Evolutionary conservation across 2,888 invertebrate species (phyloP).

Genomic region (Chrysolina haemoptera): DNA sequence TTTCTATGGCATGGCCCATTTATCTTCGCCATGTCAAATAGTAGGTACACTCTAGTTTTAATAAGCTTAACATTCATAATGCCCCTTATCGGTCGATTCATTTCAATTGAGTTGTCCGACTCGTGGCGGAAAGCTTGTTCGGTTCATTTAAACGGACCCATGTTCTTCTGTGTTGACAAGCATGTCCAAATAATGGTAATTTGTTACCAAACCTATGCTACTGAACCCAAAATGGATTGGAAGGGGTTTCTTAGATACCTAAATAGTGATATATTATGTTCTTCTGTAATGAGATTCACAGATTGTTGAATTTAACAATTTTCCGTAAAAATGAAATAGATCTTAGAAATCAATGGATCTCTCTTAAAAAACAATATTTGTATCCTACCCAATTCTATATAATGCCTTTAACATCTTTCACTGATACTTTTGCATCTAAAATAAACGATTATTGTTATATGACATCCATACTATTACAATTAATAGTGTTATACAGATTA

Average conservation of each 20-base stretch:
- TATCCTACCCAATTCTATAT: no score
- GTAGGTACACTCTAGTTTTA: background rate
- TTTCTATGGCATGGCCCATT: background rate
- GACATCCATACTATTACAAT: no score
- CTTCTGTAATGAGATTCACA: no score
- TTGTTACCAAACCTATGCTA: constrained; percentile 33
- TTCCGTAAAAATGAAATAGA: no score
- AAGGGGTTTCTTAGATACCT: background rate
- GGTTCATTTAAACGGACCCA: constrained; percentile 31
- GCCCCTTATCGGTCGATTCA: constrained; percentile 36
- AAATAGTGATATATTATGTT: no score
- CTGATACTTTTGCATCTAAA: no score
- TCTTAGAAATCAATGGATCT: no score
- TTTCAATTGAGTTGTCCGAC: constrained; percentile 38
- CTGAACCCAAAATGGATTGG: constrained; percentile 29
- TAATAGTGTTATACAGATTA: no score
- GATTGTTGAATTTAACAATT: no score
- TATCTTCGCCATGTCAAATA: background rate
- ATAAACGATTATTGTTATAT: no score
- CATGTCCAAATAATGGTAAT: constrained; percentile 57
- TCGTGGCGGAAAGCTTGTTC: constrained; percentile 34
- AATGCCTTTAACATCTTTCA: no score
- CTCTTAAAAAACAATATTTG: no score
- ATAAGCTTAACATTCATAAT: constrained; percentile 15
- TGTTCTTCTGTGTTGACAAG: constrained; percentile 46